Conservation (phyloP, 1,140 invertebrate species). For the Tyrophagus putrescentiae region DNA sequence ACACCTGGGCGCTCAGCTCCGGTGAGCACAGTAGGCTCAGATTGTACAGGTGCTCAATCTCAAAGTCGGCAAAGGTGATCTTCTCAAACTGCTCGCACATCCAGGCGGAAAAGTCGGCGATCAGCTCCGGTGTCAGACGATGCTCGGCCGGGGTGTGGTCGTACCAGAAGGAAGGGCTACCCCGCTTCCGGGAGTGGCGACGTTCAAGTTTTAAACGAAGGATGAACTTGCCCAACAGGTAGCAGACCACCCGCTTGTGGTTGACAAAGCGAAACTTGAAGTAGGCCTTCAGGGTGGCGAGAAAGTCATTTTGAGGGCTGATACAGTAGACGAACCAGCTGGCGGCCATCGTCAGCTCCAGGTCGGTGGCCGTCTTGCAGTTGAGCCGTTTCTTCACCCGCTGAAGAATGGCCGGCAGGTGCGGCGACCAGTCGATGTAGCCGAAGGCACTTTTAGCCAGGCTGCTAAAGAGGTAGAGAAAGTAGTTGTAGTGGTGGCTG, state of each 20-base stretch:
- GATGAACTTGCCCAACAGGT: not conserved
- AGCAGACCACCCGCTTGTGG: not conserved
- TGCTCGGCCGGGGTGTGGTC: not conserved
- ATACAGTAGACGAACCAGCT: not conserved
- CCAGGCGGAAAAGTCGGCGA: not conserved
- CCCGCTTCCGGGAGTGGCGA: not conserved
- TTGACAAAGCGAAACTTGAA: not conserved
- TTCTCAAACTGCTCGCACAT: not conserved
- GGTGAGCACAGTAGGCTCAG: not conserved
- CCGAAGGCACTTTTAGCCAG: slow-evolving; percentile 60
- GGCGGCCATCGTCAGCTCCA: not conserved
- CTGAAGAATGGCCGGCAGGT: slow-evolving; percentile 58
- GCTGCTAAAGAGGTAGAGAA: slow-evolving; percentile 53
- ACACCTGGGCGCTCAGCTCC: not conserved
- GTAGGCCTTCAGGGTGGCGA: not conserved
- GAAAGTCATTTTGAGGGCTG: not conserved
- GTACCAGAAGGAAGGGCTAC: not conserved
- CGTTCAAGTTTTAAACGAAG: too few species aligned
- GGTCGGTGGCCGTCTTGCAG: not conserved
- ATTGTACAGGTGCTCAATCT: not conserved
- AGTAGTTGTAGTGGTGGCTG: slow-evolving; percentile 52
- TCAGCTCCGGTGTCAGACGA: not conserved
- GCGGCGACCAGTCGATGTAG: slow-evolving; percentile 68
- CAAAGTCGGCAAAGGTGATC: not conserved
- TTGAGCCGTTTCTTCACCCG: not conserved